A percentile compares a stretch with the other conserved stretches of the same genome.
Evolutionary conservation across 1,140 invertebrate genomes (phyloP).

Genomic region (Bombus pascuorum): DNA sequence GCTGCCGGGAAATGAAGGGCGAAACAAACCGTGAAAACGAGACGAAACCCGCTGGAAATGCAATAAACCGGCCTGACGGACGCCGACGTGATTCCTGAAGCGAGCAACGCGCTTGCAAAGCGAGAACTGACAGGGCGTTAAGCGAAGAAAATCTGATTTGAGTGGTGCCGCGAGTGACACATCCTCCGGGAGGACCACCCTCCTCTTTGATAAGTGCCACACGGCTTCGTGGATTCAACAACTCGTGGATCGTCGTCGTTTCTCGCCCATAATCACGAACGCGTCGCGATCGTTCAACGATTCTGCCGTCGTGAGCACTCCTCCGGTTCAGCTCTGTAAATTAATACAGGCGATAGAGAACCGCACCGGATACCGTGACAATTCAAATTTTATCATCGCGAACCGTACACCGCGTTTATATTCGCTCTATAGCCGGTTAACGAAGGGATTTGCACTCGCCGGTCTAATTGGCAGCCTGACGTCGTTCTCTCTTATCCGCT

Average conservation of each 20-base stretch:
- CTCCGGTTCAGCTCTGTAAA: not conserved
- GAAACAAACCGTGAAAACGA: slow-evolving; percentile 80
- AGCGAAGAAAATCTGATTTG: slow-evolving; percentile 67
- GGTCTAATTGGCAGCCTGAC: slow-evolving; percentile 42
- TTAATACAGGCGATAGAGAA: slow-evolving; percentile 37
- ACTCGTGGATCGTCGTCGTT: not conserved
- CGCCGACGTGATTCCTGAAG: slow-evolving; percentile 68
- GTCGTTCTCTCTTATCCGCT: not conserved
- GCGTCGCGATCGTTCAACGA: slow-evolving; percentile 4
- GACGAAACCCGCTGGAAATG: slow-evolving; percentile 74
- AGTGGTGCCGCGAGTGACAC: slow-evolving; percentile 48
- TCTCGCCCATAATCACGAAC: too few species aligned
- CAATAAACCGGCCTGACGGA: slow-evolving; percentile 75
- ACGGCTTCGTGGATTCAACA: not conserved
- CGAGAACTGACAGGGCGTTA: slow-evolving; percentile 68
- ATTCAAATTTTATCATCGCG: slow-evolving; percentile 14
- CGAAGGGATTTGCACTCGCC: not conserved
- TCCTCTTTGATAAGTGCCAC: slow-evolving; percentile 45
- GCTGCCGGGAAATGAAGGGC: slow-evolving; percentile 66
- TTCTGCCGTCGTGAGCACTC: not conserved
- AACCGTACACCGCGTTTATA: too few species aligned
- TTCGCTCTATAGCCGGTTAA: not conserved
- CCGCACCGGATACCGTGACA: not conserved
- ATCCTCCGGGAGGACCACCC: slow-evolving; percentile 49
- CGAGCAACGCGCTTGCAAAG: slow-evolving; percentile 64